Conservation (phyloP, 2,113 vertebrate genomes). For the Zonotrichia leucophrys region DNA sequence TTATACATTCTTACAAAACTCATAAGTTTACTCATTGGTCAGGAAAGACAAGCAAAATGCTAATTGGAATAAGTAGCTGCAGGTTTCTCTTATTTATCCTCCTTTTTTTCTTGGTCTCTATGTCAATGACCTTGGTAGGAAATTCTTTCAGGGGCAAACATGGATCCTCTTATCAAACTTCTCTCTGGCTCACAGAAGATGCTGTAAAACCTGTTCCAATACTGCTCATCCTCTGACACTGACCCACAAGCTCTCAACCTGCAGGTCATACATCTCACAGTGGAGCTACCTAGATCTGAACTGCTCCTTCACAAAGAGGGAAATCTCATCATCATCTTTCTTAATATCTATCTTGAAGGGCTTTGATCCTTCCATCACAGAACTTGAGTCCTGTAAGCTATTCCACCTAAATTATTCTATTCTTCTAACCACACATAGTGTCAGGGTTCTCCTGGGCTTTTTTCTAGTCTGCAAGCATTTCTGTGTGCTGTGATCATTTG, state of each 20-base stretch:
- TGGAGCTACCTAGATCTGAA: not conserved
- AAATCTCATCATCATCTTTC: not conserved
- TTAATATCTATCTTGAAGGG: not conserved
- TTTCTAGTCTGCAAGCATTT: not conserved
- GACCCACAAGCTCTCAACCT: not conserved
- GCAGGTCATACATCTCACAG: not conserved
- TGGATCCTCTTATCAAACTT: too few relatives aligned
- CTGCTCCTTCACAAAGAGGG: not conserved
- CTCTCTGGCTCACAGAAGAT: too few relatives aligned
- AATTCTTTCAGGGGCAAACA: too few relatives aligned
- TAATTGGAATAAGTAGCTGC: too few relatives aligned
- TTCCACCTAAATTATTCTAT: not conserved
- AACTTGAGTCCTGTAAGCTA: not conserved
- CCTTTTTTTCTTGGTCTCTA: too few relatives aligned
- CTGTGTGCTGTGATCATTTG: not conserved
- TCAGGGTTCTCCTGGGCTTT: not conserved
- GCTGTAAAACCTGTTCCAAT: not conserved
- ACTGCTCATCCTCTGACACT: not conserved
- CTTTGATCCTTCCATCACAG: not conserved
- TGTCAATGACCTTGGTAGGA: too few relatives aligned
- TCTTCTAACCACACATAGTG: not conserved
- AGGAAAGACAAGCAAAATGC: too few relatives aligned
- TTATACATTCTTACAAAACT: too few relatives aligned
- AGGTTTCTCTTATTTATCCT: not conserved
- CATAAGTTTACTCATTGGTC: too few relatives aligned